Conservation (phyloP, 2,888 invertebrate genomes). For the Drosophila mettleri region DNA sequence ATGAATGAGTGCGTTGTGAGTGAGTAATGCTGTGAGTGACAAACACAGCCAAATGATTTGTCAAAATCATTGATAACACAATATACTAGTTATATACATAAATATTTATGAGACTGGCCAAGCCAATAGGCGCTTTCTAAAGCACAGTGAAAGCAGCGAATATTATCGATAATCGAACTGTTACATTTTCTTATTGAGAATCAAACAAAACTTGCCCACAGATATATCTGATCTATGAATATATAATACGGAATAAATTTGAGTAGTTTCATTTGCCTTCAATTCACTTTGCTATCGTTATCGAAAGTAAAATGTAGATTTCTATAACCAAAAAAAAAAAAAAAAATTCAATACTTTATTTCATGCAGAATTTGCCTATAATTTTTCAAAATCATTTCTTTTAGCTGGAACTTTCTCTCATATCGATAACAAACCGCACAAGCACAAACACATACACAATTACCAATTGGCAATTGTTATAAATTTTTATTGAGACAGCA, state of each 20-base stretch:
- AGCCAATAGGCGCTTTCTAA: no score
- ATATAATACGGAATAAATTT: no score
- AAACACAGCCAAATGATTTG: conserved; percentile 32
- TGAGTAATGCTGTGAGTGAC: conserved; percentile 32
- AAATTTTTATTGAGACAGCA: conserved; percentile 43
- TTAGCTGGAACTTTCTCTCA: conserved; percentile 24
- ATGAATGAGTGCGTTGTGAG: conserved; percentile 5
- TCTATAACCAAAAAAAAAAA: conserved; percentile 24
- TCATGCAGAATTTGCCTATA: conserved; percentile 10
- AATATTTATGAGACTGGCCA: conserved; percentile 16
- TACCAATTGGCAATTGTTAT: conserved; percentile 15
- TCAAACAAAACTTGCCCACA: conserved; percentile 32
- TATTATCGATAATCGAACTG: conserved; percentile 17
- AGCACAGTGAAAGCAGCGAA: conserved; percentile 72
- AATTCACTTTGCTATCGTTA: not conserved
- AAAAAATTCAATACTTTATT: conserved; percentile 62
- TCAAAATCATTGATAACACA: conserved; percentile 24
- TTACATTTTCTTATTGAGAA: conserved; percentile 43
- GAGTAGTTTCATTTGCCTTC: not conserved
- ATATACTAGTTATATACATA: conserved; percentile 14
- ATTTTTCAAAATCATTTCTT: not conserved
- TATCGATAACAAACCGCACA: conserved; percentile 17
- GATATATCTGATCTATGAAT: not conserved
- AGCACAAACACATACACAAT: conserved; percentile 14
- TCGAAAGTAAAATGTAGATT: not conserved